Evolutionary conservation across 2,888 invertebrate genomes (phyloP).

Genomic region (Trilocha varians): DNA sequence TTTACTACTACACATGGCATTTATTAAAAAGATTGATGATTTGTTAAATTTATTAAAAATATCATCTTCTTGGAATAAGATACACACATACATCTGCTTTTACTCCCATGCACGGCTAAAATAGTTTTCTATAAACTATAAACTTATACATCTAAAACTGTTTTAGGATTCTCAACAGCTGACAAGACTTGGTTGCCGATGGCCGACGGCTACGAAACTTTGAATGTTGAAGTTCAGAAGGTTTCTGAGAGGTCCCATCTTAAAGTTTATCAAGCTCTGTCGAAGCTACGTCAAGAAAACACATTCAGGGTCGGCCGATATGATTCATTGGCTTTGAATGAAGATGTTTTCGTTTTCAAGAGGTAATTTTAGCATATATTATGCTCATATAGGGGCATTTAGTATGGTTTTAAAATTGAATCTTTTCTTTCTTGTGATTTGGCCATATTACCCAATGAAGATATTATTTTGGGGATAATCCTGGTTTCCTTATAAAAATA

Average conservation of each 20-base stretch:
- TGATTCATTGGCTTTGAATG: constrained; percentile 64
- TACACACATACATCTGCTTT: too few species aligned
- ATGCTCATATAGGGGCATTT: too few species aligned
- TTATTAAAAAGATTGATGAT: too few species aligned
- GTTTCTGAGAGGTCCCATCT: constrained; percentile 68
- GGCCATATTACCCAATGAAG: too few species aligned
- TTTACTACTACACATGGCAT: too few species aligned
- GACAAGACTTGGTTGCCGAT: constrained; percentile 79
- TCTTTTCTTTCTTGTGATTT: too few species aligned
- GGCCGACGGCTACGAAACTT: constrained; percentile 69
- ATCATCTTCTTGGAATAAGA: too few species aligned
- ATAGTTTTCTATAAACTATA: background rate
- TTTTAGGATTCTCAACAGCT: constrained; percentile 74
- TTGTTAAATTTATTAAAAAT: too few species aligned
- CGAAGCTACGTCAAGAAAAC: constrained; percentile 64
- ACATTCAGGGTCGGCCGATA: constrained; percentile 70
- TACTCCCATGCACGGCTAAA: background rate
- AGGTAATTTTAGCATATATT: constrained; percentile 62
- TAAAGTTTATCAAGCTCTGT: constrained; percentile 74
- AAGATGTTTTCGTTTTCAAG: constrained; percentile 70
- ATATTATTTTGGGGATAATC: too few species aligned
- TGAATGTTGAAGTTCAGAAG: constrained; percentile 74
- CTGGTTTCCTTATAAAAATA: too few species aligned
- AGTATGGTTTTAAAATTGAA: too few species aligned
- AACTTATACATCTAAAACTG: constrained; percentile 1